Evolutionary conservation across 2,888 invertebrate genomes (phyloP).

Genomic region (Tortricodes alternella): DNA sequence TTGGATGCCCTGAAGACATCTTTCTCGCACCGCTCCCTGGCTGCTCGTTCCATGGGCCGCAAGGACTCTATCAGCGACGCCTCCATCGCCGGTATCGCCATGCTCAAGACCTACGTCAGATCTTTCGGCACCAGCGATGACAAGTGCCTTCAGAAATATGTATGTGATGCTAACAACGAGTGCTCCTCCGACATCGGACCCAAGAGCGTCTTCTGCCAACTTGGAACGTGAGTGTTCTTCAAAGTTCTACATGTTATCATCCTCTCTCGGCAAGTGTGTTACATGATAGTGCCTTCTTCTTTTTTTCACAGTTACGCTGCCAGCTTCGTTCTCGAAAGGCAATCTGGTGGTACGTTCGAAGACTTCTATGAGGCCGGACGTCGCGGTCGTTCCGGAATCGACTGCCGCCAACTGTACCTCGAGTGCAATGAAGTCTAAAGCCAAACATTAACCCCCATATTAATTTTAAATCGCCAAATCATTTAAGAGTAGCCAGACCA

Average conservation of each 20-base stretch:
- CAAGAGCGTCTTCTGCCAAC: constrained; percentile 94
- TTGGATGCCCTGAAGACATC: constrained; percentile 96
- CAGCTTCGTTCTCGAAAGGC: constrained; percentile 91
- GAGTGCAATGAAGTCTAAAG: constrained; percentile 94
- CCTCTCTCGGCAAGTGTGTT: no score
- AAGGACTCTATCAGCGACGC: constrained; percentile 96
- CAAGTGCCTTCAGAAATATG: constrained; percentile 92
- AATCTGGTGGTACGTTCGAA: constrained; percentile 89
- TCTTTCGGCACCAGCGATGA: constrained; percentile 90
- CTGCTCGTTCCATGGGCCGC: constrained; percentile 92
- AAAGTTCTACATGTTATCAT: neutral
- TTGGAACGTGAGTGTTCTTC: constrained; percentile 91
- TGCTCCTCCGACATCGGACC: constrained; percentile 91
- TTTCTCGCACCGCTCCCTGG: constrained; percentile 94
- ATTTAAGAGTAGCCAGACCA: constrained; percentile 15
- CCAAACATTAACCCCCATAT: constrained; percentile 31
- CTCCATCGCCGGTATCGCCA: constrained; percentile 92
- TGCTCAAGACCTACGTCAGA: constrained; percentile 94
- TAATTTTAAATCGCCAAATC: constrained; percentile 25
- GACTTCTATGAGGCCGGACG: constrained; percentile 93
- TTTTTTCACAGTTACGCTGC: constrained; percentile 88
- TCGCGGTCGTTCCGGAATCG: constrained; percentile 92
- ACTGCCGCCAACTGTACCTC: constrained; percentile 92
- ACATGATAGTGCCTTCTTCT: no score
- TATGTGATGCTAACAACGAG: constrained; percentile 95